These are phyloP conservation scores for Callaeas wilsoni DNA, from an alignment of 2,113 vertebrate species.

Conservation along the genomic window DNA sequence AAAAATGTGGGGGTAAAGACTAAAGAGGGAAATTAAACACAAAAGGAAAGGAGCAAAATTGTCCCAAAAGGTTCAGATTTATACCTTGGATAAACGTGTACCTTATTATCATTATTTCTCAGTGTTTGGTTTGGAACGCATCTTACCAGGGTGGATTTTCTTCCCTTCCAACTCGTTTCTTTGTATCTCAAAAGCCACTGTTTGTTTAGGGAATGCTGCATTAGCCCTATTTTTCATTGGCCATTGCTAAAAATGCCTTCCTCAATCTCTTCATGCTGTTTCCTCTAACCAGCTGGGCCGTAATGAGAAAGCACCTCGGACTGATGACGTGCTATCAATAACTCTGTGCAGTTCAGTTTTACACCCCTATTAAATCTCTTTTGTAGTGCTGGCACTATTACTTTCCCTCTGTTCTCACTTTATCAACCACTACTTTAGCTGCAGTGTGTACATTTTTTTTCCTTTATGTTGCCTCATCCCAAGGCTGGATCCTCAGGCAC, in stretches of 20 bases:
- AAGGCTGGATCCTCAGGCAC: background rate
- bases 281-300: conserved; percentile 4
- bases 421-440: background rate
- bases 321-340: conserved; percentile 53
- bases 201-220: background rate
- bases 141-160: background rate
- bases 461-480: background rate
- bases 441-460: background rate
- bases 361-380: conserved; percentile 42
- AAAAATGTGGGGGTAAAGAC: background rate
- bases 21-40: background rate
- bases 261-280: conserved; percentile 9
- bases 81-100: background rate
- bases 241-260: conserved; percentile 15
- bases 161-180: background rate
- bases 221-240: background rate
- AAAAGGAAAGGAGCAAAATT: background rate
- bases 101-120: background rate
- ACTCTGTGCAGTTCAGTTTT: conserved; percentile 9
- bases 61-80: background rate
- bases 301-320: background rate
- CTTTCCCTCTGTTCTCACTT: background rate
- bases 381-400: background rate
- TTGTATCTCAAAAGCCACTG: background rate
- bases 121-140: background rate